Evolutionary conservation across 2,888 invertebrate genomes (phyloP).

Genomic region (Amiota minor): DNA sequence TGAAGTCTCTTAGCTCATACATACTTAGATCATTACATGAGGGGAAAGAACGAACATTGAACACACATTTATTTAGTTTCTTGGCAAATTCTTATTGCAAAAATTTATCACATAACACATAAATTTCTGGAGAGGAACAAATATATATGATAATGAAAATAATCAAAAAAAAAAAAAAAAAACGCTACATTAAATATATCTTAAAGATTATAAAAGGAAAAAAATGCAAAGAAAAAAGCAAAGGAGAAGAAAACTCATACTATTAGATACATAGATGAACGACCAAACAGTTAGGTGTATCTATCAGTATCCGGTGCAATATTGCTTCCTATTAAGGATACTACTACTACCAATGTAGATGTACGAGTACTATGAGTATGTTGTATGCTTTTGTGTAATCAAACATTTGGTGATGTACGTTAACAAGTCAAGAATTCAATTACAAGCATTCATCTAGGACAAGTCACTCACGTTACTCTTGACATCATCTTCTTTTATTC

Average conservation of each 20-base stretch:
- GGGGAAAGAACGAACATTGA: too few relatives aligned
- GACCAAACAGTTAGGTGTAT: conserved; percentile 26
- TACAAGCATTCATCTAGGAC: conserved; percentile 43
- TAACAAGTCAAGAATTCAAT: conserved; percentile 60
- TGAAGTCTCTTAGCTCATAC: too few relatives aligned
- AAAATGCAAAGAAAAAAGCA: conserved; percentile 7
- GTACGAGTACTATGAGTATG: not conserved
- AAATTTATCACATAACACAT: not conserved
- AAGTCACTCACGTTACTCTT: not conserved
- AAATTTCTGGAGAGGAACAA: not conserved
- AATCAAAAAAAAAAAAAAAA: too few relatives aligned
- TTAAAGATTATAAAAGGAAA: not conserved
- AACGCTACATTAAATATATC: conserved; percentile 5
- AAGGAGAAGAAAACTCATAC: conserved; percentile 23
- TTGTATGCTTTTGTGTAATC: conserved; percentile 18
- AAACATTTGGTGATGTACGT: conserved; percentile 23
- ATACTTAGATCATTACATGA: too few relatives aligned
- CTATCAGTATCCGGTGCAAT: conserved; percentile 41
- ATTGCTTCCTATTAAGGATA: conserved; percentile 60
- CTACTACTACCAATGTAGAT: not conserved
- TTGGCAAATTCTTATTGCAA: not conserved
- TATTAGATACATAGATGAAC: conserved; percentile 24
- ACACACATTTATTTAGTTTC: too few relatives aligned
- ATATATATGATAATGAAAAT: conserved; percentile 6
- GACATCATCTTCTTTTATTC: not conserved